These are phyloP conservation scores for Sarcophaga bullata DNA, from an alignment of 1,140 invertebrate species.

Conservation along the genomic window DNA sequence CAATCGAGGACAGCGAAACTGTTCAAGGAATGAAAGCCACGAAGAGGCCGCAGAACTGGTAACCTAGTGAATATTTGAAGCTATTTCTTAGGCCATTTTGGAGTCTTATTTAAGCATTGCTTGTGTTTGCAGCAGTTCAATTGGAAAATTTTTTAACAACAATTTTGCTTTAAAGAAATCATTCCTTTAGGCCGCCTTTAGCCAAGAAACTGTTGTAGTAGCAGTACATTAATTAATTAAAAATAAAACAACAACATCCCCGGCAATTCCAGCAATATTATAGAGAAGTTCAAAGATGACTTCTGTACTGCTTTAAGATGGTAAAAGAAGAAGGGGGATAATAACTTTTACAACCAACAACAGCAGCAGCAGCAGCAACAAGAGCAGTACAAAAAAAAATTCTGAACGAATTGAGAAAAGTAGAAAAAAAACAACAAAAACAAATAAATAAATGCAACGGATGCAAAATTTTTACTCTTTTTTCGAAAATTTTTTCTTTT, in stretches of 20 bases:
- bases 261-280: not conserved
- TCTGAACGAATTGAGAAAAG: not conserved
- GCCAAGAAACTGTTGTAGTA: not conserved
- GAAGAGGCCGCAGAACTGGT: too few relatives aligned
- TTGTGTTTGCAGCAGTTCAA: too few relatives aligned
- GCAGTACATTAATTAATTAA: constrained; percentile 37
- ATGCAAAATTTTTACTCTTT: not conserved
- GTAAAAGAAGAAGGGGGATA: constrained; percentile 18
- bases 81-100: too few relatives aligned
- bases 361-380: not conserved
- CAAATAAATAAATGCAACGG: constrained; percentile 41
- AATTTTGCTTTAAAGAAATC: not conserved
- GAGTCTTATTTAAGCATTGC: too few relatives aligned
- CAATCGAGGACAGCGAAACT: too few relatives aligned
- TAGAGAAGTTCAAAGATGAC: constrained; percentile 39
- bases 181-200: not conserved
- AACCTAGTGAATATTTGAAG: too few relatives aligned
- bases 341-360: constrained; percentile 17
- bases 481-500: too few relatives aligned
- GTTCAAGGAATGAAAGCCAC: too few relatives aligned
- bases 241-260: constrained; percentile 25
- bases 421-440: constrained; percentile 27
- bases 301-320: constrained; percentile 27
- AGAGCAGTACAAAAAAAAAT: not conserved
- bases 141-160: too few relatives aligned